Conservation (phyloP, 1,140 invertebrate species). For the Thaumatotibia leucotreta region DNA sequence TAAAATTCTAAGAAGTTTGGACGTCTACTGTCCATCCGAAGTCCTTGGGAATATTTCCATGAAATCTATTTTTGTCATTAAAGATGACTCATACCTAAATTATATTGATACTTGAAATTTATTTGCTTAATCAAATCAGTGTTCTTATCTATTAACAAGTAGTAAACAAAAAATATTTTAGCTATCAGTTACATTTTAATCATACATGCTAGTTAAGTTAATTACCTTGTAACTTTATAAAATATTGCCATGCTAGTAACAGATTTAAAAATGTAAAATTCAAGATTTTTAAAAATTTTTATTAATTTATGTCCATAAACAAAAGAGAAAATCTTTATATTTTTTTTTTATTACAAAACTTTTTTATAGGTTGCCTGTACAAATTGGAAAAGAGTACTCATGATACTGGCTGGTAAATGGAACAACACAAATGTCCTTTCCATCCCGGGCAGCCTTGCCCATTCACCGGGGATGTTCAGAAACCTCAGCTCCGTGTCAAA, state of each 20-base stretch:
- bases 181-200: not conserved
- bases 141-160: not conserved
- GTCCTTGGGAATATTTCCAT: not conserved
- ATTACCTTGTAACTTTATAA: no score
- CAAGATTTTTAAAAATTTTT: no score
- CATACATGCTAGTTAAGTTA: no score
- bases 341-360: slow-evolving; percentile 9
- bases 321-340: no score
- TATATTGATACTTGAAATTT: not conserved
- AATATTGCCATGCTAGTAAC: no score
- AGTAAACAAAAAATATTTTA: not conserved
- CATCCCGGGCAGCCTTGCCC: slow-evolving; percentile 86
- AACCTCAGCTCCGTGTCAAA: slow-evolving; percentile 60
- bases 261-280: no score
- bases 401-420: slow-evolving; percentile 87
- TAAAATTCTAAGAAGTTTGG: not conserved
- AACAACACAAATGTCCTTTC: slow-evolving; percentile 83
- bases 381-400: slow-evolving; percentile 94
- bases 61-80: not conserved
- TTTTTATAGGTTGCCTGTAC: slow-evolving; percentile 91
- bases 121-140: not conserved
- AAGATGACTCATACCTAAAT: not conserved
- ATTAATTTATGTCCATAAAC: no score
- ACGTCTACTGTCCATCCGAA: not conserved
- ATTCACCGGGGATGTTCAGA: slow-evolving; percentile 79